A percentile compares a stretch with the other conserved stretches of the same genome.
phyloP scores from a whole-genome alignment of 2,888 invertebrate genomes.

The Geotrupes spiniger region DNA sequence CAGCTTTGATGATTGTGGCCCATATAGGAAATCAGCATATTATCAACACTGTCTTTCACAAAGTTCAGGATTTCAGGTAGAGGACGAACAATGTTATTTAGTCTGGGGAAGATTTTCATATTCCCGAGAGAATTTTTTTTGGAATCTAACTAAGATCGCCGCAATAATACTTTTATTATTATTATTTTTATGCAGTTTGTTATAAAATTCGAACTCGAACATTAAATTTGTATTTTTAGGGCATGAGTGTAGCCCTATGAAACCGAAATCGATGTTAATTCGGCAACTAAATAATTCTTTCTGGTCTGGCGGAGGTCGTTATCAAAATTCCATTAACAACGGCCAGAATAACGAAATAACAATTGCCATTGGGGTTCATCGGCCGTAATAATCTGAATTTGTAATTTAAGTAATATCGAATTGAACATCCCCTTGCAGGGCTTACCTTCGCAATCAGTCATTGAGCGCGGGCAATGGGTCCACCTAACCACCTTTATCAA shows the following conservation, averaged over 20 bases:
- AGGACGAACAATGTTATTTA: too few relatives aligned
- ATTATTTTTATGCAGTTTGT: too few relatives aligned
- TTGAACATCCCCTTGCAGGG: constrained; percentile 31
- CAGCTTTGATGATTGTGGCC: too few relatives aligned
- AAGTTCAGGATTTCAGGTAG: too few relatives aligned
- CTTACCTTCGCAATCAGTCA: constrained; percentile 38
- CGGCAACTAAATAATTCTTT: constrained; percentile 12
- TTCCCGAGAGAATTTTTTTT: too few relatives aligned
- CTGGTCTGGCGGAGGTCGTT: constrained; percentile 4
- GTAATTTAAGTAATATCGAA: constrained; percentile 43
- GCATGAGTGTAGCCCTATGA: neutral
- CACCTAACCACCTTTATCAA: constrained; percentile 48
- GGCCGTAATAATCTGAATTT: constrained; percentile 41
- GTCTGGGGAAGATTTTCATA: too few relatives aligned
- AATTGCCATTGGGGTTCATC: constrained; percentile 29
- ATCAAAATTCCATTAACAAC: constrained; percentile 19
- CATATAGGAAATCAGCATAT: too few relatives aligned
- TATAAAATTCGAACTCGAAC: too few relatives aligned
- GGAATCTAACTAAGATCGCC: too few relatives aligned
- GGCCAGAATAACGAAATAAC: constrained; percentile 22
- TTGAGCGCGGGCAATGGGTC: constrained; percentile 41
- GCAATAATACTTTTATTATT: too few relatives aligned
- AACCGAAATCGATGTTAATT: constrained; percentile 7
- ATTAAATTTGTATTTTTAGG: too few relatives aligned
- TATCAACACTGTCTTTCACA: too few relatives aligned